Base-by-base conservation (phyloP, 1,140 invertebrate genomes). In the Lepidurus packardi region DNA sequence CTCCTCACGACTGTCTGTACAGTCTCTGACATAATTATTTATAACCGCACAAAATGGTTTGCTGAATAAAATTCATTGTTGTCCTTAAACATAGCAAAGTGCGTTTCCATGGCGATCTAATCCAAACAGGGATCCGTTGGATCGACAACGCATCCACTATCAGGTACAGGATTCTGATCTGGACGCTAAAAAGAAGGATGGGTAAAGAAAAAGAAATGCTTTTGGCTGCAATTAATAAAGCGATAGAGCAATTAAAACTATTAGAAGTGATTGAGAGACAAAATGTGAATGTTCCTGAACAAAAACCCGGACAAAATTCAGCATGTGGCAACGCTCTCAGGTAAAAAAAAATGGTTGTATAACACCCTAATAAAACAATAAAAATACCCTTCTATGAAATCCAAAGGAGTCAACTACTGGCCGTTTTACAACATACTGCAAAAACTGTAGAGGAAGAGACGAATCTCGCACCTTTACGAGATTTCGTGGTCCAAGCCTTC, bases 401-500 rank as follows among this genome's bases (percentile, higher is more conserved):
- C 53, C 21, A 65, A 34, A 65, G 53, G 53, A 65, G 21, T 21
- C 16, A 65, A 65, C 53, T 65, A 65, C 21, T 65, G 53, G 53
- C 53, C 7, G 13, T 65, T 65, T 65, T 65, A 65, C 53, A 11
- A 3, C 53, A 65, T 21, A 65, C 53, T 1, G 21, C 53, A 65
- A 65, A 65, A 65, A 65, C 53, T 13, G 6, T 65, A 7, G 4
- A 21, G 13, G 13, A 65, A 9, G 53, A 65, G 21, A 65, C 21
- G 53, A 65, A 65, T 65, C 16, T 65, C 53, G 21, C 53, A 65
- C 53, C 53, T n/a, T 16, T 65, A n/a, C 53, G 53, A 65, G 53
- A 65, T 65, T 65, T 65, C 13, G 13, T 65, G 21, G 21, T 9
- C 53, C 53, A 65, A 65, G 53, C 53, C 16, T 65, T n/a, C 53